Evolutionary conservation across 2,797 vertebrate species (phyloP).

Genomic region (Ciconia nigra): DNA sequence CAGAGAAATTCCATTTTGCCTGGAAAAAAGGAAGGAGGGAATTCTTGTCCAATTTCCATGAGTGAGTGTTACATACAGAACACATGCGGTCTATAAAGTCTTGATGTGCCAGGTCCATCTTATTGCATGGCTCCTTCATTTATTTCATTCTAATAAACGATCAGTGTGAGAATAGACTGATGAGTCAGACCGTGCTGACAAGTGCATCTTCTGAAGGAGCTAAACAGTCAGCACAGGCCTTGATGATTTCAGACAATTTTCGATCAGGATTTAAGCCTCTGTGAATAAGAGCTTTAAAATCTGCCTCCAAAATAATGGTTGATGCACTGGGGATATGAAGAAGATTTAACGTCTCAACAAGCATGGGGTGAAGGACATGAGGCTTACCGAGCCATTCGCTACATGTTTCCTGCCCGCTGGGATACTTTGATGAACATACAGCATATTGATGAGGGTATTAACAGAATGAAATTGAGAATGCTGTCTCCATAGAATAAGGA

Average conservation of each 20-base stretch:
- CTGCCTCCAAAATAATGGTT: not conserved
- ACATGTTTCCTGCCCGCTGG: not conserved
- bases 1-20: not conserved
- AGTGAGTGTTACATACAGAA: not conserved
- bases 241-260: not conserved
- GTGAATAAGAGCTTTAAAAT: slow-evolving; percentile 8
- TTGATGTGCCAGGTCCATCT: not conserved
- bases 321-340: not conserved
- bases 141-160: not conserved
- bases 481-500: not conserved
- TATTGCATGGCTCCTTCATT: not conserved
- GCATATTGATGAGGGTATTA: not conserved
- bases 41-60: not conserved
- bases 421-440: not conserved
- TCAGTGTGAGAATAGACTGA: not conserved
- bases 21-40: not conserved
- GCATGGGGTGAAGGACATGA: not conserved
- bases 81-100: not conserved
- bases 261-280: not conserved
- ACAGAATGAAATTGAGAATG: not conserved
- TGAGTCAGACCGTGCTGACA: not conserved
- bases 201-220: not conserved
- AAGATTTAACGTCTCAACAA: not conserved
- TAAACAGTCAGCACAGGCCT: not conserved
- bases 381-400: not conserved